Evolutionary conservation across 2,888 invertebrate genomes (phyloP).

Genomic region (Amphipoea oculea): DNA sequence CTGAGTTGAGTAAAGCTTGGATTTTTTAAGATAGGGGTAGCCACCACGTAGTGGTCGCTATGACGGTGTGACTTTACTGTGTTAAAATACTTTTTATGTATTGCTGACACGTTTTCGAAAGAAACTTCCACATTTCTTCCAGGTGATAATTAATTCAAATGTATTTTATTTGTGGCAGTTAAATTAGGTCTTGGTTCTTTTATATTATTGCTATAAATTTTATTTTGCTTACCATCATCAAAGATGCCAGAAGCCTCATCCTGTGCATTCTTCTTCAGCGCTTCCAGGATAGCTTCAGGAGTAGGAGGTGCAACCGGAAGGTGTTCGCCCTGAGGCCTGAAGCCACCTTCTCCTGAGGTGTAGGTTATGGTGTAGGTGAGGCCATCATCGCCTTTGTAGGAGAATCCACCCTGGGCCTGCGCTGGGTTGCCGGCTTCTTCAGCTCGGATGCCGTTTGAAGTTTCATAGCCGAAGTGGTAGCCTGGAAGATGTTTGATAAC

Average conservation of each 20-base stretch:
- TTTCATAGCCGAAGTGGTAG: slow-evolving; percentile 84
- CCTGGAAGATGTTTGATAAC: slow-evolving; percentile 66
- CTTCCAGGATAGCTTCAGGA: slow-evolving; percentile 89
- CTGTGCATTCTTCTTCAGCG: slow-evolving; percentile 86
- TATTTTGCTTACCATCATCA: slow-evolving; percentile 83
- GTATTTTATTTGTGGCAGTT: neutral
- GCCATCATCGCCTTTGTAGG: slow-evolving; percentile 91
- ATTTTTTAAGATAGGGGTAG: neutral
- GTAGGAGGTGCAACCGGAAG: slow-evolving; percentile 90
- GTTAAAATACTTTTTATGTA: neutral
- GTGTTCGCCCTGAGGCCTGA: slow-evolving; percentile 89
- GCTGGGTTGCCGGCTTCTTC: slow-evolving; percentile 80
- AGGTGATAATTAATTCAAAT: neutral
- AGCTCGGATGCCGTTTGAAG: slow-evolving; percentile 84
- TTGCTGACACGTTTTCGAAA: neutral
- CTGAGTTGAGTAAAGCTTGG: neutral
- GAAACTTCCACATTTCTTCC: neutral
- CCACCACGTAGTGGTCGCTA: neutral
- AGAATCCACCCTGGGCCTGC: slow-evolving; percentile 87
- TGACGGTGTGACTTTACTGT: neutral
- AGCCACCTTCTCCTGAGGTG: slow-evolving; percentile 90
- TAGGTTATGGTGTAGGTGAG: slow-evolving; percentile 88
- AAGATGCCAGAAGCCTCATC: slow-evolving; percentile 90
- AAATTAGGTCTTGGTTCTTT: neutral
- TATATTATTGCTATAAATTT: too few species aligned